Evolutionary conservation across 2,797 vertebrate species (phyloP), one percentile per base, ranked within the genome.

Genomic region (Alauda arvensis): DNA sequence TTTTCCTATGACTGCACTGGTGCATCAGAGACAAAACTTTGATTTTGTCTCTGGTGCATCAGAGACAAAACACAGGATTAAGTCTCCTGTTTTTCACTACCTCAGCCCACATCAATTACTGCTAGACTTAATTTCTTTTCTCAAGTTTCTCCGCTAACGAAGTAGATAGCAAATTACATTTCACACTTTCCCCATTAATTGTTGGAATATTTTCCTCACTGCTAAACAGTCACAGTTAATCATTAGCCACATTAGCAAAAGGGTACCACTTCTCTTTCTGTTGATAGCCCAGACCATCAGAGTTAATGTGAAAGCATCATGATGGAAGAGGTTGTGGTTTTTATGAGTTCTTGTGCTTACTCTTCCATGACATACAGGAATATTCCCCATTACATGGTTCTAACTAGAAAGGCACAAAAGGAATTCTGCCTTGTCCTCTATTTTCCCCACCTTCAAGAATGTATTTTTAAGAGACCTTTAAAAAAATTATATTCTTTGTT

Each of bases 141-240:
- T 89, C 75, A 76, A 75, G 42, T 60, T 90, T 53, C 60, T 91
- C 59, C 85, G n/a, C 76, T 87, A 77, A 65, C 0, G 2, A 77
- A 90, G 65, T 77, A 91, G 57, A 49, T 31, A 78, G 79, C 6
- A 92, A 90, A 91, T 80, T 88, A 24, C 17, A 52, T 85, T 88
- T 94, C 80, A 88, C 65, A 78, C 59, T 91, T 88, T 67, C 8
- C 49, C 66, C 71, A 90, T 92, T 91, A 89, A 83, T 86, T 80
- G 53, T 34, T 93, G 87, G 76, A 91, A 65, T 91, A 85, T 81
- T 89, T 83, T 55, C 55, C 42, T 94, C 4, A 3, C 53, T 76
- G 62, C 56, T 78, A 85, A 89, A 88, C 70, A 83, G 57, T 75
- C 2, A 23, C 57, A 85, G 75, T 91, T 88, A 92, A 91, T 90